A percentile compares a stretch with the other conserved stretches of the same genome.
Evolutionary conservation across 2,113 vertebrate species (phyloP).

Genomic region (Cottus gobio): DNA sequence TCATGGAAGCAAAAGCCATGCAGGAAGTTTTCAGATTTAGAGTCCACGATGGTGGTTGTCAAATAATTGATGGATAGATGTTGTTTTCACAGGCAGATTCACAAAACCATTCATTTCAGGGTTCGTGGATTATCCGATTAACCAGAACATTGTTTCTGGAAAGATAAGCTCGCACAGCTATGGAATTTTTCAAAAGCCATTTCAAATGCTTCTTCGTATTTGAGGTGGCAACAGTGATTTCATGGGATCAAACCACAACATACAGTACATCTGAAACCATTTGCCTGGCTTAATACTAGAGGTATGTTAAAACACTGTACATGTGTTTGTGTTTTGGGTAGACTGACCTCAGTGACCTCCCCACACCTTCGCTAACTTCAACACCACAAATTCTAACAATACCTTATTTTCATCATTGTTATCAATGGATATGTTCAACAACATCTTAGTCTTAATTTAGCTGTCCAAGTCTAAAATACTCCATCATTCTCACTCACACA

Average conservation of each 20-base stretch:
- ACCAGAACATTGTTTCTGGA: neutral
- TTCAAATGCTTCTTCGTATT: neutral
- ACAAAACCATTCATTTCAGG: constrained; percentile 4
- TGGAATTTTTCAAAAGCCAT: neutral
- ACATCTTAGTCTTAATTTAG: constrained; percentile 29
- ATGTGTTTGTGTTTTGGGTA: constrained; percentile 17
- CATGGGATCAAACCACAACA: neutral
- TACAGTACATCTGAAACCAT: neutral
- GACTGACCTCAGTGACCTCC: constrained; percentile 52
- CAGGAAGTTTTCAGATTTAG: too few species aligned
- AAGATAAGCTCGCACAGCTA: neutral
- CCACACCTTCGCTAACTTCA: constrained; percentile 22
- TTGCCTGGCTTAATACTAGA: neutral
- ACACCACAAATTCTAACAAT: constrained; percentile 2
- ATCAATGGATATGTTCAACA: constrained; percentile 33
- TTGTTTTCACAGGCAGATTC: neutral
- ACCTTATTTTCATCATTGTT: constrained; percentile 14
- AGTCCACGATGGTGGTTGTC: too few species aligned
- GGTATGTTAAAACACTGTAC: neutral
- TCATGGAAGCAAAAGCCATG: too few species aligned
- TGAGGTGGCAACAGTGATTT: neutral
- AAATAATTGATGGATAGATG: constrained; percentile 1
- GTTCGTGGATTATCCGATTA: neutral
- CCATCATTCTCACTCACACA: neutral
- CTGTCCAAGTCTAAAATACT: constrained; percentile 33